Evolutionary conservation across 1,140 invertebrate genomes (phyloP).

Genomic region (Drosophila parvula): DNA sequence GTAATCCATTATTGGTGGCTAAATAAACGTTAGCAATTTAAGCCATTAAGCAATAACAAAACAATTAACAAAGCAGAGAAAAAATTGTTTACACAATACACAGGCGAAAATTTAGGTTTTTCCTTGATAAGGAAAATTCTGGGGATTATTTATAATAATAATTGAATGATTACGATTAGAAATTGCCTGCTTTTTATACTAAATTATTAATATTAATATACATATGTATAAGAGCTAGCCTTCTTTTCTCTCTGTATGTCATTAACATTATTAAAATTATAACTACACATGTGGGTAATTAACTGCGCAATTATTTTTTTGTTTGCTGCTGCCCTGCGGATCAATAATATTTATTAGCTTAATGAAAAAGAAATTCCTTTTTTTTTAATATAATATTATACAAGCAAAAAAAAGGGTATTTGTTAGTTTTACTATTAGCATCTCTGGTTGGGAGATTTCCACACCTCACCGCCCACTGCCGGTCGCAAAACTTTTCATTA

Average conservation of each 20-base stretch:
- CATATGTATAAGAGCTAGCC: too few species aligned
- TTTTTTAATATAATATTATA: neutral
- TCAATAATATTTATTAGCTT: conserved; percentile 18
- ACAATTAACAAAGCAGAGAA: neutral
- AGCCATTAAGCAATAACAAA: conserved; percentile 16
- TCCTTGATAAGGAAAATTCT: neutral
- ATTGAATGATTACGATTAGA: too few species aligned
- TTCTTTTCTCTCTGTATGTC: neutral
- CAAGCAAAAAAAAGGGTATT: conserved; percentile 18
- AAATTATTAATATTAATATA: too few species aligned
- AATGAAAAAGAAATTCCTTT: neutral
- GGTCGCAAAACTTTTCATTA: conserved; percentile 28
- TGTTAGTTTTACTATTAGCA: conserved; percentile 6
- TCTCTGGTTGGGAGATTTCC: neutral
- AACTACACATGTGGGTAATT: conserved; percentile 1
- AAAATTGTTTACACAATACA: neutral
- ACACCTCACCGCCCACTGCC: neutral
- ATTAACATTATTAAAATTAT: conserved; percentile 5
- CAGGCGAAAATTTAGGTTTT: neutral
- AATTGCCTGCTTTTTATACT: too few species aligned
- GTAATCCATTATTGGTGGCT: conserved; percentile 10
- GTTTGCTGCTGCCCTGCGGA: neutral
- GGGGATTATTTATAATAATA: neutral
- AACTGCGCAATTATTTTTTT: neutral
- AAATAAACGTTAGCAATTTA: conserved; percentile 16